phyloP scores from a whole-genome alignment of 2,797 vertebrate species.

The Macroramphosus scolopax region DNA sequence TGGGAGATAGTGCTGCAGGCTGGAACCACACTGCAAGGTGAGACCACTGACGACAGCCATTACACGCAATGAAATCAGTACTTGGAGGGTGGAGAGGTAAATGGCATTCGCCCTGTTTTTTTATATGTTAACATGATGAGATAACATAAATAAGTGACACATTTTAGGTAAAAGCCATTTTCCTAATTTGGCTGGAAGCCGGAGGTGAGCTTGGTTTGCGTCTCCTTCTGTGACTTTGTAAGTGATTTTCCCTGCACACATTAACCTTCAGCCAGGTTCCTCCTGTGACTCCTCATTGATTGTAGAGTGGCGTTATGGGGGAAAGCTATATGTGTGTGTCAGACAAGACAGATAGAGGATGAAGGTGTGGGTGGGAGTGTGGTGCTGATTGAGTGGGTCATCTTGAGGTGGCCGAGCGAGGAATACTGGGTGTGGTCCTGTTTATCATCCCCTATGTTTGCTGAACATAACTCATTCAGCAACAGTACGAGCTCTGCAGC shows the following conservation, averaged over 20 bases:
- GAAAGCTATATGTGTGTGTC: constrained; percentile 11
- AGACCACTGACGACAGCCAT: constrained; percentile 53
- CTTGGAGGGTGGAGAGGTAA: constrained; percentile 10
- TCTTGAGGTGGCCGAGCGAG: constrained; percentile 38
- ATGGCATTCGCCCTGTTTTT: constrained; percentile 32
- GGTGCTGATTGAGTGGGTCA: constrained; percentile 55
- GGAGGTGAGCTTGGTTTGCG: not conserved
- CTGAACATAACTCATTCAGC: constrained; percentile 45
- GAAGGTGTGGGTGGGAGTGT: constrained; percentile 35
- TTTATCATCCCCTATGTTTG: constrained; percentile 38
- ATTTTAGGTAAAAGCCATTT: not conserved
- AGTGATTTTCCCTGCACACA: constrained; percentile 47
- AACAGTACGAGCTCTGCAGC: constrained; percentile 20
- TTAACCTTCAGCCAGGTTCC: constrained; percentile 71
- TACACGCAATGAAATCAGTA: constrained; percentile 49
- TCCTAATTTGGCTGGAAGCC: not conserved
- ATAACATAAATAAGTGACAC: not conserved
- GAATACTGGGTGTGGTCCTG: constrained; percentile 46
- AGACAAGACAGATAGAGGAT: constrained; percentile 28
- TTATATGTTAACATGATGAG: not conserved
- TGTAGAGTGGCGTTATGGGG: constrained; percentile 24
- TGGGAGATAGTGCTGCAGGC: constrained; percentile 50
- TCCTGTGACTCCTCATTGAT: constrained; percentile 65
- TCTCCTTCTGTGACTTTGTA: constrained; percentile 8
- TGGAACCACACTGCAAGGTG: constrained; percentile 64